Conservation (phyloP, 2,888 invertebrate species). For the Platynereis dumerilii region DNA sequence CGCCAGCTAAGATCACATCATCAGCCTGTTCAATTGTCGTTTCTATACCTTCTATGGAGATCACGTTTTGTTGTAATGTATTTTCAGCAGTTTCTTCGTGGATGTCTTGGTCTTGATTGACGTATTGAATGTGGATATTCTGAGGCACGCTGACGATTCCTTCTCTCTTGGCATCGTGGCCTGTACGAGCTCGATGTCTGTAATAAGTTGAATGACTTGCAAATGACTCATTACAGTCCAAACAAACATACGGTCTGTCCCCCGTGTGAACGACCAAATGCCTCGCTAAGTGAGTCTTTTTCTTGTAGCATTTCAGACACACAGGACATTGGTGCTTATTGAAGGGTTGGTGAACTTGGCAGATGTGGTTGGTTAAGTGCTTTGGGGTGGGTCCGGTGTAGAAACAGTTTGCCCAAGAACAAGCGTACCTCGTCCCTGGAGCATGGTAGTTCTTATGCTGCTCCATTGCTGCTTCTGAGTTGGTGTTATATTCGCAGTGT, state of each 20-base stretch:
- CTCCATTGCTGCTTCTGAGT: conserved; percentile 21
- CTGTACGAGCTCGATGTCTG: conserved; percentile 31
- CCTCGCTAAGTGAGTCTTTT: conserved; percentile 34
- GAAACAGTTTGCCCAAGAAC: conserved; percentile 26
- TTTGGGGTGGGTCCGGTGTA: conserved; percentile 24
- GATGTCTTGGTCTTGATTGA: conserved; percentile 2
- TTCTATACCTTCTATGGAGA: conserved; percentile 2
- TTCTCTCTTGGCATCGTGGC: conserved; percentile 34
- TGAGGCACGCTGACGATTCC: conserved; percentile 64
- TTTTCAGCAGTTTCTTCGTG: neutral
- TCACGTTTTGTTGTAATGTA: conserved; percentile 10
- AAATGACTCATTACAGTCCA: conserved; percentile 30
- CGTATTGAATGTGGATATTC: conserved; percentile 33
- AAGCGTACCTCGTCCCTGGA: conserved; percentile 25
- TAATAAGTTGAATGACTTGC: conserved; percentile 34
- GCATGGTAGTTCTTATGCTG: conserved; percentile 30
- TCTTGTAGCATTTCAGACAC: conserved; percentile 33
- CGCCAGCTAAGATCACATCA: neutral
- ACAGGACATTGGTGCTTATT: conserved; percentile 34
- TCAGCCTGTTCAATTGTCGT: neutral
- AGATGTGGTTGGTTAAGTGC: conserved; percentile 27
- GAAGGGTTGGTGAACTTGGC: conserved; percentile 25
- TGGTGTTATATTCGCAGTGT: conserved; percentile 28
- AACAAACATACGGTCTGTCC: conserved; percentile 31
- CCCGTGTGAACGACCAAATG: conserved; percentile 35